Base-by-base conservation (phyloP, 2,797 vertebrate genomes). In the Malacoctenus gilli region DNA sequence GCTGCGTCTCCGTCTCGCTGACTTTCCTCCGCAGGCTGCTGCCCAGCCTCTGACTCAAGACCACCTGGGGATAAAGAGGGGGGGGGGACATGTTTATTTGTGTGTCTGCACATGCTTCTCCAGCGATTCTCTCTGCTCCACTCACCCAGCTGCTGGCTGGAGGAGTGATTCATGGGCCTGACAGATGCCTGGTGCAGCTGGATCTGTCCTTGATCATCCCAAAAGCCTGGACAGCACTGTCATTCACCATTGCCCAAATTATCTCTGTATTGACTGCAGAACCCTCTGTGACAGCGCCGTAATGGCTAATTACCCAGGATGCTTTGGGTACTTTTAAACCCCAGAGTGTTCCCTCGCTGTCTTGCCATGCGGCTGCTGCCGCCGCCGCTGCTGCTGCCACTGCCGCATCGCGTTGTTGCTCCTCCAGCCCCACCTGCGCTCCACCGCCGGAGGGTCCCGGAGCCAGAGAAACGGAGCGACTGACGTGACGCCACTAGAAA, bases 241-340 rank as follows among this genome's bases (percentile, higher is more conserved):
- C 96, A 98, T 97, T 98, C 96, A 96, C 95, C 96, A 98, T 96
- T 98, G 96, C 96, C 95, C 95, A 98, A 98, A 99, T 98, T 97
- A 99, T 99, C 95, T 96, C 93, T 98, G 93, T 98, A 98, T 98
- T 96, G 96, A 98, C 96, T 97, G 94, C 89, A 93, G 95, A 96
- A 95, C 95, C 95, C 94, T 96, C 92, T 93, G 94, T 96, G 95
- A 97, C 96, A 96, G 95, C 92, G 78, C 93, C 88, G 95, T 98
- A 97, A 99, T 98, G 95, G 95, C 95, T 99, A 98, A 98, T 99
- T 98, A 98, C 95, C 95, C 95, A 98, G 93, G 94, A 95, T 98
- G 96, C 94, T 95, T 96, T 95, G 94, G 95, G 93, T 95, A 94
- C 93, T 95, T 94, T 93, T 92, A 93, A 92, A 92, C 91, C 91